phyloP scores from a whole-genome alignment of 2,888 invertebrate genomes.

The Drosophila greeni region DNA sequence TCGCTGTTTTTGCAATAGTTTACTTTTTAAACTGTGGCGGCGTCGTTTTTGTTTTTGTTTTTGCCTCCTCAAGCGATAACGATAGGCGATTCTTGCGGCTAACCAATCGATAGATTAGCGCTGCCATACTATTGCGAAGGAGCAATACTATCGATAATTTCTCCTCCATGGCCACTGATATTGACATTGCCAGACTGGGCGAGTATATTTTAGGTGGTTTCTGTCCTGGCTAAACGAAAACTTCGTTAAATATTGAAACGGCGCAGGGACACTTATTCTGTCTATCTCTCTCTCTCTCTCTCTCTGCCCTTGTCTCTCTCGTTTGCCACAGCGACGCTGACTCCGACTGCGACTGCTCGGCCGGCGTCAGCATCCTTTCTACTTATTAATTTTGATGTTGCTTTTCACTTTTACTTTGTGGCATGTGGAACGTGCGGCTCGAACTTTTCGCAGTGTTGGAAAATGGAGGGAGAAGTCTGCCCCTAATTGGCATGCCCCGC shows the following conservation, averaged over 20 bases:
- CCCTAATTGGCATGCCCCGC: conserved; percentile 29
- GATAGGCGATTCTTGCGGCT: neutral
- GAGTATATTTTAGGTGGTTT: conserved; percentile 6
- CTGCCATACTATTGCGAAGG: neutral
- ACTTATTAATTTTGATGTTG: conserved; percentile 74
- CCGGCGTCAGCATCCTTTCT: conserved; percentile 67
- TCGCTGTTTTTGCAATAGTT: conserved; percentile 14
- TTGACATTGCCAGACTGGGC: neutral
- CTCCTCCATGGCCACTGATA: too few relatives aligned
- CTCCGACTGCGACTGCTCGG: conserved; percentile 40
- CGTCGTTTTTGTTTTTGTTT: conserved; percentile 9
- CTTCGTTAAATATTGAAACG: conserved; percentile 65
- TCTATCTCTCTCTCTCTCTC: conserved; percentile 26
- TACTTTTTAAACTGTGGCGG: conserved; percentile 28
- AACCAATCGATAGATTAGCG: neutral
- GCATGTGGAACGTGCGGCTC: conserved; percentile 64
- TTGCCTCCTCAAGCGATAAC: neutral
- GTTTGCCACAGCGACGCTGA: conserved; percentile 28
- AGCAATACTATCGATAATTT: neutral
- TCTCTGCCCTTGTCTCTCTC: conserved; percentile 15
- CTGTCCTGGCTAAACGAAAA: conserved; percentile 49
- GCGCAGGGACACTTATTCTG: conserved; percentile 49
- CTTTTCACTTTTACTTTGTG: conserved; percentile 74
- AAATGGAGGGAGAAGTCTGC: conserved; percentile 24
- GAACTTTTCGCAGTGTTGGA: conserved; percentile 46